These are phyloP conservation scores for Lochmaea crataegi DNA, from an alignment of 2,888 invertebrate species.

Conservation along the genomic window DNA sequence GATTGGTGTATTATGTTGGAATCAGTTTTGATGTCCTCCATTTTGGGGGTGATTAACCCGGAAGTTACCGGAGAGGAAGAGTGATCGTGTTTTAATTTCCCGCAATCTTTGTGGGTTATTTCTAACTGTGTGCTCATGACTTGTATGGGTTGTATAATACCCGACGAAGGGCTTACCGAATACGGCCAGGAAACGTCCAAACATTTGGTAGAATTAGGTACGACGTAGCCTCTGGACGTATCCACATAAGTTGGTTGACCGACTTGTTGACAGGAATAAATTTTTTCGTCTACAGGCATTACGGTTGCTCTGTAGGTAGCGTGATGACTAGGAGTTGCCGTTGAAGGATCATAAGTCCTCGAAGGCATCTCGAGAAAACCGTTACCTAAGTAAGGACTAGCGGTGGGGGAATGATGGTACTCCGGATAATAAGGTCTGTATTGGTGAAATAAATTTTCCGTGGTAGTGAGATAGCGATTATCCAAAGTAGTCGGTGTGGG, in stretches of 20 bases:
- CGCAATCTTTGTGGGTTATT: slow-evolving; percentile 56
- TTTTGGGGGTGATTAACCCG: slow-evolving; percentile 71
- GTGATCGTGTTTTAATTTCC: slow-evolving; percentile 64
- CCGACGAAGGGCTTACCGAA: slow-evolving; percentile 66
- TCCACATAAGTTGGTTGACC: slow-evolving; percentile 73
- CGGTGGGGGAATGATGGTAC: slow-evolving; percentile 77
- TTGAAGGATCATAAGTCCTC: slow-evolving; percentile 70
- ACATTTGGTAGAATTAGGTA: slow-evolving; percentile 65
- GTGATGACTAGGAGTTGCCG: slow-evolving; percentile 64
- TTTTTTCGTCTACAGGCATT: slow-evolving; percentile 69
- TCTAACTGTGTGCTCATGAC: slow-evolving; percentile 60
- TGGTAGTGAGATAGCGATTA: slow-evolving; percentile 76
- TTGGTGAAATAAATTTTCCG: slow-evolving; percentile 90
- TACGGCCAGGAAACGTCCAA: slow-evolving; percentile 67
- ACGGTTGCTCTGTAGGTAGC: slow-evolving; percentile 60
- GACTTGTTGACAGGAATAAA: slow-evolving; percentile 73
- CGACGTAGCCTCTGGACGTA: slow-evolving; percentile 68
- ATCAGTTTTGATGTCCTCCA: slow-evolving; percentile 71
- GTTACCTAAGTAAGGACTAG: slow-evolving; percentile 78
- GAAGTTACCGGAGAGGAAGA: slow-evolving; percentile 73
- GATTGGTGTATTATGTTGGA: slow-evolving; percentile 51
- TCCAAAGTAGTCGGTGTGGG: slow-evolving; percentile 68
- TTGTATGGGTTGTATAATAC: slow-evolving; percentile 66
- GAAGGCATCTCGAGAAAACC: slow-evolving; percentile 85
- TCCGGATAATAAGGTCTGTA: slow-evolving; percentile 89